Percentiles rank a stretch among this genome's conserved stretches.
These are phyloP conservation scores for Pogonomyrmex californicus DNA, from an alignment of 1,140 invertebrate species.

Conservation along the genomic window DNA sequence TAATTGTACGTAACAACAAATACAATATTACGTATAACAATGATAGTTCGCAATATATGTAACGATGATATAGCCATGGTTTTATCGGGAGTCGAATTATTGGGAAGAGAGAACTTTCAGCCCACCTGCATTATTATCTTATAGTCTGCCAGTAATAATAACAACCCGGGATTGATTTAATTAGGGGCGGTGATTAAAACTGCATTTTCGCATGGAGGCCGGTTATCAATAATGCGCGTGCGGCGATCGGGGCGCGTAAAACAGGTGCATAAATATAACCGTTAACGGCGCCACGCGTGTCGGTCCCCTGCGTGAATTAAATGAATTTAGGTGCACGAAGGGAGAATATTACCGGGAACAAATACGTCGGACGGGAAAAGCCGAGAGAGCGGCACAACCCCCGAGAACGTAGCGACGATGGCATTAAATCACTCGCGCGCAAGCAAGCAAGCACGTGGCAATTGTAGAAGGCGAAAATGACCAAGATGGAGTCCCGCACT, in stretches of 20 bases:
- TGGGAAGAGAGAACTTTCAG: not conserved
- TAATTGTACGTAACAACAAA: conserved; percentile 2
- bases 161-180: conserved; percentile 23
- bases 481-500: conserved; percentile 46
- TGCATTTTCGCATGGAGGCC: conserved; percentile 14
- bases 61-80: conserved; percentile 7
- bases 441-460: conserved; percentile 4
- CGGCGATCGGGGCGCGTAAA: not conserved
- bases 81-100: not conserved
- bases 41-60: not conserved
- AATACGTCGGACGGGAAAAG: not conserved
- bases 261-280: not conserved
- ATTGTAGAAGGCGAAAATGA: conserved; percentile 36
- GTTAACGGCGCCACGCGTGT: not conserved
- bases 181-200: conserved; percentile 23
- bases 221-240: not conserved
- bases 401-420: not conserved
- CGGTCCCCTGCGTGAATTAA: not conserved
- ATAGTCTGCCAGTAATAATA: conserved; percentile 1
- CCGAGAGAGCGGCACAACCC: not conserved
- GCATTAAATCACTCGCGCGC: conserved; percentile 34
- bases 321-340: not conserved
- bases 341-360: conserved; percentile 28
- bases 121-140: conserved; percentile 31
- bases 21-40: not conserved